Evolutionary conservation across 2,113 vertebrate species (phyloP).

Genomic region (Ardeotis arabs): DNA sequence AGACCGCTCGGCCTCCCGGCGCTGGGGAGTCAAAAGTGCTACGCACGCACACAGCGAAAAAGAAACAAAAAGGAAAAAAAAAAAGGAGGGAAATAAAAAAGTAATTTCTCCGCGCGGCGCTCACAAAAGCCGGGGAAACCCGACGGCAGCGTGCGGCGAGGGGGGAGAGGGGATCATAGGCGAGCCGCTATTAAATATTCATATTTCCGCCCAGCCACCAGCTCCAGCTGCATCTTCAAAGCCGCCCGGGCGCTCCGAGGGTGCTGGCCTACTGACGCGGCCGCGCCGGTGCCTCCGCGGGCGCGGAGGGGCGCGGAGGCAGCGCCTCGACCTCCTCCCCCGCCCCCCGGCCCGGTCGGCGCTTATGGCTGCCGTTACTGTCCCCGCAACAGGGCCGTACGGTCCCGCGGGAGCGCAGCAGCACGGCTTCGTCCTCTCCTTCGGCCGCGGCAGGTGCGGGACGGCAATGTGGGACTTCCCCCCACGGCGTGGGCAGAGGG

Average conservation of each 20-base stretch:
- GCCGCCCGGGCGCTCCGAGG: background rate
- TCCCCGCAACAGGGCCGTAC: background rate
- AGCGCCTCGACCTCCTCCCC: background rate
- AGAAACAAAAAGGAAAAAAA: background rate
- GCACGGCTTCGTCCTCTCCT: background rate
- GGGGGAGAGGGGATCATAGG: background rate
- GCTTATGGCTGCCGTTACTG: background rate
- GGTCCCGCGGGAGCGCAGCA: background rate
- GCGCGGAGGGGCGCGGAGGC: background rate
- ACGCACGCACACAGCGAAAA: background rate
- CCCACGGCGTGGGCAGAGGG: no score
- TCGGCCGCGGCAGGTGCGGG: background rate
- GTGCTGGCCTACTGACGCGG: background rate
- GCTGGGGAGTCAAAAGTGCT: background rate
- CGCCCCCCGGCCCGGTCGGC: background rate
- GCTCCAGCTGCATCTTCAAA: conserved; percentile 24
- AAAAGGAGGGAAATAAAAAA: background rate
- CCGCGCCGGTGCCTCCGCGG: background rate
- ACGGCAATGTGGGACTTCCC: no score
- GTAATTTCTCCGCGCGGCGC: background rate
- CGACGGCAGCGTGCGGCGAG: background rate
- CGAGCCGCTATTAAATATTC: conserved; percentile 39
- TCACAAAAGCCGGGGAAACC: conserved; percentile 5
- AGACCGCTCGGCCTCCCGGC: background rate
- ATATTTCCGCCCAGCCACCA: conserved; percentile 35